phyloP scores from a whole-genome alignment of 2,888 invertebrate species.

The Lomographa bimaculata region DNA sequence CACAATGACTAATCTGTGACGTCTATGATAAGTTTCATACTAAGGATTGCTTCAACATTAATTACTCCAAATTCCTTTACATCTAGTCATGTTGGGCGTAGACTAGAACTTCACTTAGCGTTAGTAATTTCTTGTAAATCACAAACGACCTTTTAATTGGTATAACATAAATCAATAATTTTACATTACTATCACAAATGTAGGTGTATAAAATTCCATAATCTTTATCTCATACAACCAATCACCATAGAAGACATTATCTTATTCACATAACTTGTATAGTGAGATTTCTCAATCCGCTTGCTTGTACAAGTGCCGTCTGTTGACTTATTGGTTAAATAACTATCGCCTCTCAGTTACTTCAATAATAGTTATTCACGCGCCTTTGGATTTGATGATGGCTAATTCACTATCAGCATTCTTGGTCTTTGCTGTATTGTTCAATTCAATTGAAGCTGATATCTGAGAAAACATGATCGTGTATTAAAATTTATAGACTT shows the following conservation, averaged over 20 bases:
- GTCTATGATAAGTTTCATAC: constrained; percentile 43
- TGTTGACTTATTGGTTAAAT: constrained; percentile 23
- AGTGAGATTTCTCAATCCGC: constrained; percentile 19
- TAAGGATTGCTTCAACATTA: constrained; percentile 33
- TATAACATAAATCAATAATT: too few relatives aligned
- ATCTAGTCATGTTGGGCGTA: constrained; percentile 34
- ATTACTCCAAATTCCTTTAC: constrained; percentile 38
- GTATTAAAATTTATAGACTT: too few relatives aligned
- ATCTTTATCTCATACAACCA: constrained; percentile 2
- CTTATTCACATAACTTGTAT: constrained; percentile 13
- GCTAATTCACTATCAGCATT: too few relatives aligned
- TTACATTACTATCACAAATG: too few relatives aligned
- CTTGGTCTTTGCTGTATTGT: too few relatives aligned
- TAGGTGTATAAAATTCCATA: background rate
- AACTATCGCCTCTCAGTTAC: constrained; percentile 15
- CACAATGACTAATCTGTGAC: constrained; percentile 48
- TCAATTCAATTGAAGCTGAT: too few relatives aligned
- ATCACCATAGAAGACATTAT: constrained; percentile 1
- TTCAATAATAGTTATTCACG: constrained; percentile 18
- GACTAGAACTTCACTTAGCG: background rate
- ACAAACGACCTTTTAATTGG: too few relatives aligned
- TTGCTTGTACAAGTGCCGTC: constrained; percentile 23
- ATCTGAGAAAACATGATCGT: too few relatives aligned
- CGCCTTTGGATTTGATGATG: too few relatives aligned
- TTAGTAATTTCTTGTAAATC: too few relatives aligned